Evolutionary conservation across 2,113 vertebrate species (phyloP).

Genomic region (Callipepla squamata): DNA sequence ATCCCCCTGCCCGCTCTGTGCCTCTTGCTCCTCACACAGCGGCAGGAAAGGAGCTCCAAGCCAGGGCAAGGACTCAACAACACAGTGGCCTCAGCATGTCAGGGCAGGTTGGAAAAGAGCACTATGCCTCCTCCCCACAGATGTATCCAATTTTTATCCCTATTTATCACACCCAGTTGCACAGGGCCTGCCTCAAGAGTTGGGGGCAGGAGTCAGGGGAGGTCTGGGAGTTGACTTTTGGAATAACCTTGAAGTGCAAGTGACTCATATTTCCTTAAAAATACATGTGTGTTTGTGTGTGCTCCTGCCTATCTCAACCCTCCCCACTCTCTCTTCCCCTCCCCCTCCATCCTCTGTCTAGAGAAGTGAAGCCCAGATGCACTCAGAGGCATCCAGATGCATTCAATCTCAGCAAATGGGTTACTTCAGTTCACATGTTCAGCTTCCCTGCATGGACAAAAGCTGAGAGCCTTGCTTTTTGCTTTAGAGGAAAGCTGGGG

Average conservation of each 20-base stretch:
- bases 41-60: background rate
- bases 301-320: conserved; percentile 54
- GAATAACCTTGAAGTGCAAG: conserved; percentile 52
- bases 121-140: conserved; percentile 57
- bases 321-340: conserved; percentile 22
- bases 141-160: conserved; percentile 61
- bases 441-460: conserved; percentile 1
- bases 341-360: conserved; percentile 27
- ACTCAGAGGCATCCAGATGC: conserved; percentile 51
- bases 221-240: conserved; percentile 54
- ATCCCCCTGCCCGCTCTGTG: fast-evolving
- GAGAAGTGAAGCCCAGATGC: conserved; percentile 45
- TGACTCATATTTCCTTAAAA: conserved; percentile 70
- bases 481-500: background rate
- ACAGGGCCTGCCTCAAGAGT: conserved; percentile 23
- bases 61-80: background rate
- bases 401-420: conserved; percentile 51
- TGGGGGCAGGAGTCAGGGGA: conserved; percentile 15
- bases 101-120: conserved; percentile 51
- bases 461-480: background rate
- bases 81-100: background rate
- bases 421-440: conserved; percentile 61
- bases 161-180: conserved; percentile 62
- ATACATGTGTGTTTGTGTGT: conserved; percentile 49
- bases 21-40: background rate